A percentile compares a stretch with the other conserved stretches of the same genome.
Conservation (phyloP, 2,113 vertebrate species). For the Cyanocitta stelleri region DNA sequence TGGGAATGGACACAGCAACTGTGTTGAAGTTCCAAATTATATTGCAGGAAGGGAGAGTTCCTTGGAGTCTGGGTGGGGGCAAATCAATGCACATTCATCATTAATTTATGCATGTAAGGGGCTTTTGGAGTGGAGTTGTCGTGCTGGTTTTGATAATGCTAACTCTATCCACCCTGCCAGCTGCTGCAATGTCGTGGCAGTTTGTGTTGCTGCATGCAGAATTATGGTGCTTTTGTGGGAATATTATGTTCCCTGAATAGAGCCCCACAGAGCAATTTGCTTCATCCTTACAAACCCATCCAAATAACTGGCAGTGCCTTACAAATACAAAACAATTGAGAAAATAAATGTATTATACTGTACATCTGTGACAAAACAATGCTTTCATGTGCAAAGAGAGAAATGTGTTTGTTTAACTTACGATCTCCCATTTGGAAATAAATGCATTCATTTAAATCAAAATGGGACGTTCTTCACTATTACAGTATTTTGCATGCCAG, state of each 20-base stretch:
- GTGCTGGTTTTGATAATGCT: slow-evolving; percentile 30
- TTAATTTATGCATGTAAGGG: slow-evolving; percentile 53
- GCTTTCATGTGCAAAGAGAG: slow-evolving; percentile 52
- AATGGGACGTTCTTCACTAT: slow-evolving; percentile 33
- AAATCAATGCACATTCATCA: slow-evolving; percentile 56
- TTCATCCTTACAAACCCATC: slow-evolving; percentile 56
- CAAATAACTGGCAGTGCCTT: slow-evolving; percentile 60
- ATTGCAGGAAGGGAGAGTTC: background rate
- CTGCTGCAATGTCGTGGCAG: slow-evolving; percentile 37
- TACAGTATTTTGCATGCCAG: slow-evolving; percentile 49
- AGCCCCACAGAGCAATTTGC: slow-evolving; percentile 64
- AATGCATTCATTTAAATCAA: slow-evolving; percentile 66
- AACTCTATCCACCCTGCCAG: slow-evolving; percentile 22
- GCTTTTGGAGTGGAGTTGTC: background rate
- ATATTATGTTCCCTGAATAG: slow-evolving; percentile 60
- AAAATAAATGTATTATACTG: slow-evolving; percentile 67
- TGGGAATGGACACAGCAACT: background rate
- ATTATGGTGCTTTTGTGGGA: slow-evolving; percentile 67
- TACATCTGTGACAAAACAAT: slow-evolving; percentile 68
- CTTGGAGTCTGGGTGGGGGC: slow-evolving; percentile 8
- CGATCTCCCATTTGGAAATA: slow-evolving; percentile 49
- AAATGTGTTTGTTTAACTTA: slow-evolving; percentile 65
- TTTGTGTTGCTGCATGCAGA: slow-evolving; percentile 60
- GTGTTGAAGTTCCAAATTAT: background rate
- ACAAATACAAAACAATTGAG: slow-evolving; percentile 64